Base-by-base conservation (phyloP, 2,888 invertebrate genomes). In the Athripsodes cinereus region DNA sequence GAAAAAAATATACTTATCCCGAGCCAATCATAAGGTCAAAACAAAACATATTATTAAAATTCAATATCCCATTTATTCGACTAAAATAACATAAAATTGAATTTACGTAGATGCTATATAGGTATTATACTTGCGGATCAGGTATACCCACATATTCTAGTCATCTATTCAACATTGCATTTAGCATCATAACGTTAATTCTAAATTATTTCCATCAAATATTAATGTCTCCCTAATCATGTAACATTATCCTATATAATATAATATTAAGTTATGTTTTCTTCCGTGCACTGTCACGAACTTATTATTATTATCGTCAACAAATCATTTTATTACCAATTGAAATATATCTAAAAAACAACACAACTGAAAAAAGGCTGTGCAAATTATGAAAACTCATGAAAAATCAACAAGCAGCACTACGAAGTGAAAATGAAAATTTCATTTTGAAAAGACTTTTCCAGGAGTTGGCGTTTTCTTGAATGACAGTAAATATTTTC, bases 291-390 rank as follows among this genome's bases (percentile, higher is more conserved):
- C n/a, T 40, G 13, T 40, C 40, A 40, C 16, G n/a, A 40, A 40
- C 40, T 40, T 13, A 40, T 13, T 13, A 40, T 40, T 40, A 40
- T 40, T 40, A 40, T 40, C 40, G 13, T 40, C 13, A 40, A 40
- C 40, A 40, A 40, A 40, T 40, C 40, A 40, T 40, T 40, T 40
- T 40, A 40, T 40, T 40, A 40, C 40, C 40, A 40, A 40, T 40
- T 40, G 40, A 40, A 40, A 40, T 40, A n/a, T n/a, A 40, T 5
- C 5, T 13, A 13, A 16, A 3, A 5, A 5, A 13, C 40, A 40
- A 40, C 3, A 40, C 16, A 3, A 13, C 40, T 13, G 2, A 40
- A 40, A 13, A 40, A n/a, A n/a, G 3, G 40, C 2, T 13, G 13
- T 40, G 40, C 40, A 40, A 40, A 40, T 5, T 16, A 13, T 13